A percentile compares a stretch with the other conserved stretches of the same genome.
These are phyloP conservation scores for Latrodectus hesperus DNA, from an alignment of 2,888 invertebrate species.

Conservation along the genomic window DNA sequence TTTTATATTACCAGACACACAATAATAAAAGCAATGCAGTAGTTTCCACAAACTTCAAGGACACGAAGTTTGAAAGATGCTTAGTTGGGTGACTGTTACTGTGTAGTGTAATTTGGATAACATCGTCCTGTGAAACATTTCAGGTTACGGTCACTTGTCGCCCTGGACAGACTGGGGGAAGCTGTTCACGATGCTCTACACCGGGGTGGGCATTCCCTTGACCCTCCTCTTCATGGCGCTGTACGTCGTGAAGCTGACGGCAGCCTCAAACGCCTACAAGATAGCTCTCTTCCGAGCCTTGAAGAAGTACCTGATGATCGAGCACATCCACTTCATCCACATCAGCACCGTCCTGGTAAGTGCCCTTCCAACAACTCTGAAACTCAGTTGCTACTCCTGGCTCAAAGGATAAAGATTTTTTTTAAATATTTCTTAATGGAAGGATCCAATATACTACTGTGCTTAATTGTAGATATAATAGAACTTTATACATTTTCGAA, in stretches of 20 bases:
- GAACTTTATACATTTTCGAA: too few species aligned
- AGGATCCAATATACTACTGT: too few species aligned
- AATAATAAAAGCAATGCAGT: too few species aligned
- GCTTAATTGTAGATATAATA: too few species aligned
- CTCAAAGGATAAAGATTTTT: too few species aligned
- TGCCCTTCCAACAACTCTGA: background rate
- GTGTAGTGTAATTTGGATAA: too few species aligned
- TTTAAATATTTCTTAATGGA: too few species aligned
- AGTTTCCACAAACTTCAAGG: too few species aligned
- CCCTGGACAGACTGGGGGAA: conserved; percentile 96
- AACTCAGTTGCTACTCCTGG: too few species aligned
- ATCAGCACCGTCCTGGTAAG: conserved; percentile 34
- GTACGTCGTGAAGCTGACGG: conserved; percentile 95
- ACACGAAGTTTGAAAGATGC: too few species aligned
- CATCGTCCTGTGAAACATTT: conserved; percentile 40
- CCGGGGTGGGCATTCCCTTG: conserved; percentile 95
- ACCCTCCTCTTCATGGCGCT: conserved; percentile 99
- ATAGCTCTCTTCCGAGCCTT: conserved; percentile 18
- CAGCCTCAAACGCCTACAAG: conserved; percentile 28
- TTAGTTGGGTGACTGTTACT: too few species aligned
- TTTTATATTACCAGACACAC: too few species aligned
- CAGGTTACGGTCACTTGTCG: conserved; percentile 98
- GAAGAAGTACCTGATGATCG: background rate
- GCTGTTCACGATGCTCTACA: conserved; percentile 98
- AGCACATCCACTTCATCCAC: conserved; percentile 28